phyloP scores from a whole-genome alignment of 2,888 invertebrate species.

The Suillia variegata region DNA sequence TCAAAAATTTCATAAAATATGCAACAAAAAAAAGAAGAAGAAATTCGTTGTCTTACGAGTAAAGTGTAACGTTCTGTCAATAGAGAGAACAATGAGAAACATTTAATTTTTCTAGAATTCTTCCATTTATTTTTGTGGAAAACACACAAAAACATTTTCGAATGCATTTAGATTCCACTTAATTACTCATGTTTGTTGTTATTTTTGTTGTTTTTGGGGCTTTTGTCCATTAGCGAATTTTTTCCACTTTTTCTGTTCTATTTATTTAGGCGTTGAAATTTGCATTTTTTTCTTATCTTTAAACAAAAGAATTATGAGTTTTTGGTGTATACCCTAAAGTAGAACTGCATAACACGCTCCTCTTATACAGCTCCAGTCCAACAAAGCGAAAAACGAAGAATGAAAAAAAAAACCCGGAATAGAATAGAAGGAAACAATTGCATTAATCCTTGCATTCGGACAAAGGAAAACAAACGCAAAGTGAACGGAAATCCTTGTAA shows the following conservation, averaged over 20 bases:
- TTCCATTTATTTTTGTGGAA: neutral
- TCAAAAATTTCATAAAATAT: too few relatives aligned
- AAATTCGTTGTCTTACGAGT: too few relatives aligned
- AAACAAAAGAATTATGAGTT: neutral
- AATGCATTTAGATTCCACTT: neutral
- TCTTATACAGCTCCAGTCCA: too few relatives aligned
- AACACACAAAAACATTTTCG: neutral
- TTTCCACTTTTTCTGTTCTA: conserved; percentile 3
- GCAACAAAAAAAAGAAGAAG: too few relatives aligned
- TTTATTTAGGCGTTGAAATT: conserved; percentile 19
- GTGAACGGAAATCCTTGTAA: conserved; percentile 18
- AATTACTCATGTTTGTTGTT: neutral
- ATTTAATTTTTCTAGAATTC: too few relatives aligned
- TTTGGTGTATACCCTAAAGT: neutral
- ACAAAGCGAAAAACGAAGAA: conserved; percentile 12
- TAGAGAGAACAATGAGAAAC: too few relatives aligned
- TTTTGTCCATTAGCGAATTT: conserved; percentile 16
- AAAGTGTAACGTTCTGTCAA: too few relatives aligned
- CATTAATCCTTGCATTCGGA: conserved; percentile 14
- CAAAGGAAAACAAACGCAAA: too few relatives aligned
- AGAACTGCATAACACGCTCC: too few relatives aligned
- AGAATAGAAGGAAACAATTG: conserved; percentile 17
- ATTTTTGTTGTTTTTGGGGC: neutral
- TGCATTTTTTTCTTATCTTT: conserved; percentile 1
- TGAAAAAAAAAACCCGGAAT: conserved; percentile 14